Conservation (phyloP, 2,888 invertebrate genomes). For the Melitaea athalia region DNA sequence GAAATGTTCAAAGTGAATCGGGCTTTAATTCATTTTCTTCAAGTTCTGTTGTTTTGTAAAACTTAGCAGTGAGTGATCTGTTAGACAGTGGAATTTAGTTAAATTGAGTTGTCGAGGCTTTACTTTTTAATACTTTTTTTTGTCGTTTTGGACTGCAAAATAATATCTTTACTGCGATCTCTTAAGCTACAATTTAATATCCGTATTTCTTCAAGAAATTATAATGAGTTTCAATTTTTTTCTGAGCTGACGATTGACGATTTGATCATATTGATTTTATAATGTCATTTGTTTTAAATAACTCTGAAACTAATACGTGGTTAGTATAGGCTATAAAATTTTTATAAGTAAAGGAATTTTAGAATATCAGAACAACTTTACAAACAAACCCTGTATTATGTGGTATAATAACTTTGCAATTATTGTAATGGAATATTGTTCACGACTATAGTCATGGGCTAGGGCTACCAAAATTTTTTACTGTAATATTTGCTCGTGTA, state of each 20-base stretch:
- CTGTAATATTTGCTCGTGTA: no score
- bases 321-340: neutral
- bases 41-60: slow-evolving; percentile 20
- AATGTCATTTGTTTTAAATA: neutral
- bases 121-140: slow-evolving; percentile 9
- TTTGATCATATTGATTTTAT: neutral
- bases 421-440: slow-evolving; percentile 2
- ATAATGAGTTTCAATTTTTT: no score
- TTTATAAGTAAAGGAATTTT: neutral
- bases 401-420: slow-evolving; percentile 6
- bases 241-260: no score
- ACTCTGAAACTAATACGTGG: neutral
- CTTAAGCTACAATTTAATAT: no score
- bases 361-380: slow-evolving; percentile 5
- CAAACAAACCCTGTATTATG: neutral
- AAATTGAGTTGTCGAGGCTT: slow-evolving; percentile 6
- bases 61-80: slow-evolving; percentile 18
- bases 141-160: neutral
- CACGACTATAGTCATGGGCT: neutral
- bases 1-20: slow-evolving; percentile 24
- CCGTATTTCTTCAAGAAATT: no score
- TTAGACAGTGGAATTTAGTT: neutral
- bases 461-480: neutral
- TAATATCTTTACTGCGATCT: no score
- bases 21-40: slow-evolving; percentile 21